Evolutionary conservation across 2,113 vertebrate genomes (phyloP), one percentile per base, ranked within the genome.

Genomic region (Megaptera novaeangliae): DNA sequence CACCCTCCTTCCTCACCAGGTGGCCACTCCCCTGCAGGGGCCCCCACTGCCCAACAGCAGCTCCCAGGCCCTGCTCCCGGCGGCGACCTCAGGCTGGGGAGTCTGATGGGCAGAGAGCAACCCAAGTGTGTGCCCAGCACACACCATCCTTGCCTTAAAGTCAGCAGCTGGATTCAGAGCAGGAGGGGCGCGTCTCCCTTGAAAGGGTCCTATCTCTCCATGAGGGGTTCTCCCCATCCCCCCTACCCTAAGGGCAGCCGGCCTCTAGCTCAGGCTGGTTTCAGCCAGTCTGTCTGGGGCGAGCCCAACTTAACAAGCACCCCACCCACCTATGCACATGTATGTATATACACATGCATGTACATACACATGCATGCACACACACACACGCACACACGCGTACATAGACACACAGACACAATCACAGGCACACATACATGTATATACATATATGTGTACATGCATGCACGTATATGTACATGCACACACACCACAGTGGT

Each of bases 191-290:
- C 1, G 3, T 2, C 49, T 49, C 36, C 36, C 8, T 1, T 0
- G 57, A 44, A 17, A 86, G 23, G 41, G 72, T 7, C 41, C 2
- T 4, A 41, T 34, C n/a, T n/a, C 23, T 6, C 29, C 49, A 8
- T 0, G 2, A 20, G 44, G 13, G 41, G 31, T 20, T 3, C 17
- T 46, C 15, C 1, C 4, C 1, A 2, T 1, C 15, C 6, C 27
- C 25, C 55, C 13, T 5, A 3, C 85, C 12, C 68, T 23, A 14
- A 5, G 59, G 36, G 41, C 68, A 13, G 27, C 0, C 0, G 8
- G 34, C 29, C 75, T 82, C 41, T 21, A 3, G 13, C 44, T 9
- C 4, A 27, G 25, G 39, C 39, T 17, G 41, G 7, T 41, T 15
- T 9, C 4, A 72, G 12, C 55, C 34, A 2, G 18, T 7, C 44